Conservation (phyloP, 2,888 invertebrate species). For the Epinotia brunnichana region DNA sequence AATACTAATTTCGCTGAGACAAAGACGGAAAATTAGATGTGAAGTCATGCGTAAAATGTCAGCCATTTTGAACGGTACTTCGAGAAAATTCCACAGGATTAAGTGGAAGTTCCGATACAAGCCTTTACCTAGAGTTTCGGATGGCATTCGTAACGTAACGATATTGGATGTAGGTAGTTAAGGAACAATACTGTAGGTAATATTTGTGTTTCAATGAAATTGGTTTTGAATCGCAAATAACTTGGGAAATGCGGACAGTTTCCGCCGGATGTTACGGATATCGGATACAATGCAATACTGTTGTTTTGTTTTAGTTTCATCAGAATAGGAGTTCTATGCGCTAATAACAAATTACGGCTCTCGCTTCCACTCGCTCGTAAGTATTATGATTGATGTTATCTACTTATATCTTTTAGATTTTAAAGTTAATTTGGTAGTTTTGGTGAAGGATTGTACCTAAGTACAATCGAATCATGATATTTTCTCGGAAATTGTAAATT, state of each 20-base stretch:
- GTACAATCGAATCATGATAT: no score
- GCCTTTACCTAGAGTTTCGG: constrained; percentile 9
- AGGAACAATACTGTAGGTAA: neutral
- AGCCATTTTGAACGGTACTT: constrained; percentile 47
- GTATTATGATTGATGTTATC: no score
- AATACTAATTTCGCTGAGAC: constrained; percentile 72
- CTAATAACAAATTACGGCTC: no score
- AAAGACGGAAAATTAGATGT: constrained; percentile 76
- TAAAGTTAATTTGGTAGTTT: no score
- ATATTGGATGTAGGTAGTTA: constrained; percentile 13
- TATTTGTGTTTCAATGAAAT: constrained; percentile 6
- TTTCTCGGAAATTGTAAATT: no score
- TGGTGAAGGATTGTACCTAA: no score
- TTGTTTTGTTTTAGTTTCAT: neutral
- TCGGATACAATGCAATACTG: neutral
- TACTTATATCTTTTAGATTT: no score
- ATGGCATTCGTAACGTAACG: neutral
- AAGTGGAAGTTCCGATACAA: constrained; percentile 27
- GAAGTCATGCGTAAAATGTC: constrained; percentile 70
- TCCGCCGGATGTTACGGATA: neutral
- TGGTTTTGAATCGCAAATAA: constrained; percentile 10
- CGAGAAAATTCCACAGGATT: constrained; percentile 32
- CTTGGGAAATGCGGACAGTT: neutral
- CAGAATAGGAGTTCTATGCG: neutral
- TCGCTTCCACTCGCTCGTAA: no score